Conservation (phyloP, 2,888 invertebrate genomes). For the Drosophila yooni region DNA sequence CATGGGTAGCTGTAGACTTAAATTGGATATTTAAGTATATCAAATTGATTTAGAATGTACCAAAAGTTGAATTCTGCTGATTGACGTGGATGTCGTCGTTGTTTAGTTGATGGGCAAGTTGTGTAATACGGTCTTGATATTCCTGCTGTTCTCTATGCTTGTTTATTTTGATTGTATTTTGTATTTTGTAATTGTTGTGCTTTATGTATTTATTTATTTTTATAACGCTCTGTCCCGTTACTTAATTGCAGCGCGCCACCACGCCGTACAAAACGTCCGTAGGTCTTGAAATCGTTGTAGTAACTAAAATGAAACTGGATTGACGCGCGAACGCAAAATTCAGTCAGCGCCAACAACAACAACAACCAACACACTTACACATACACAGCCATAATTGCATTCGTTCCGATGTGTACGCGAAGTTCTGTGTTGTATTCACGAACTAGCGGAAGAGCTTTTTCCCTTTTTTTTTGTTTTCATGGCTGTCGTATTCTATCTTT, state of each 20-base stretch:
- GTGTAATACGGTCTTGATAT: slow-evolving; percentile 58
- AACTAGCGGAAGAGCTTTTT: slow-evolving; percentile 34
- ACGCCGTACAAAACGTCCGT: slow-evolving; percentile 71
- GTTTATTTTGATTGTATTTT: slow-evolving; percentile 31
- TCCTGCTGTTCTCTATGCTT: slow-evolving; percentile 33
- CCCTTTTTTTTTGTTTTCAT: slow-evolving; percentile 15
- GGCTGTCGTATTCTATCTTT: slow-evolving; percentile 7
- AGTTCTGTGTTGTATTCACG: slow-evolving; percentile 23
- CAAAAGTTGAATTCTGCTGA: slow-evolving; percentile 56
- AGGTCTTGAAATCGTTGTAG: slow-evolving; percentile 80
- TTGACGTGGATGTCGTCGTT: slow-evolving; percentile 50
- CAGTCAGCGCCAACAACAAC: slow-evolving; percentile 49
- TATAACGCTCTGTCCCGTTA: slow-evolving; percentile 65
- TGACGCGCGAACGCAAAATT: slow-evolving; percentile 67
- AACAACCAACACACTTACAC: slow-evolving; percentile 49
- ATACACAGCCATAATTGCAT: slow-evolving; percentile 48
- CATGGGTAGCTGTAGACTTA: neutral
- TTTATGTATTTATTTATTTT: slow-evolving; percentile 28
- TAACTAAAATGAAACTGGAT: slow-evolving; percentile 74
- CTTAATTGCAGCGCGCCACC: slow-evolving; percentile 73
- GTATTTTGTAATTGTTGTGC: slow-evolving; percentile 18
- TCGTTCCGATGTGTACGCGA: slow-evolving; percentile 44
- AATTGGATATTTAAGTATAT: slow-evolving; percentile 6
- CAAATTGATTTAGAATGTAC: slow-evolving; percentile 38
- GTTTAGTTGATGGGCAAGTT: slow-evolving; percentile 61